Conservation (phyloP, 2,113 vertebrate genomes). For the Eonycteris spelaea region DNA sequence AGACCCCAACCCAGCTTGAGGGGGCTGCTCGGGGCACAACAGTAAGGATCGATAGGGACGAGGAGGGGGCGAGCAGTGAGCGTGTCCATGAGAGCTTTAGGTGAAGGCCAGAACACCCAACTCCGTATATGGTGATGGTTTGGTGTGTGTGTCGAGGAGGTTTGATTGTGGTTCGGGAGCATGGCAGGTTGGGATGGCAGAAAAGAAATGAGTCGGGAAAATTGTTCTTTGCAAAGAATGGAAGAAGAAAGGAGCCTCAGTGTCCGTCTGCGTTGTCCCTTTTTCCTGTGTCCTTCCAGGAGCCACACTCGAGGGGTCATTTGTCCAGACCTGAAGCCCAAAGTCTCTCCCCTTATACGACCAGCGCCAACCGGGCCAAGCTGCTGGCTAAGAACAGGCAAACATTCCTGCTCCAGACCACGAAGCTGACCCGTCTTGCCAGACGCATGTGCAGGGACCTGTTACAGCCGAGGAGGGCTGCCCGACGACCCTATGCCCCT, state of each 20-base stretch:
- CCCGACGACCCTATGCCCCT: conserved; percentile 93
- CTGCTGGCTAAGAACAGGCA: conserved; percentile 95
- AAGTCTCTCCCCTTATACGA: conserved; percentile 92
- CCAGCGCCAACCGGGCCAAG: conserved; percentile 92
- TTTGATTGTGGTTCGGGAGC: neutral
- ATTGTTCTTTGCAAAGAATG: neutral
- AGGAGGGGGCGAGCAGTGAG: neutral
- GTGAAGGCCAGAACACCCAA: neutral
- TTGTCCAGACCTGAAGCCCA: conserved; percentile 93
- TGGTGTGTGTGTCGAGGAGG: too few species aligned
- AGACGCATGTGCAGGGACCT: conserved; percentile 93
- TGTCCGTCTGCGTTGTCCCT: neutral
- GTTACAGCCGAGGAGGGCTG: conserved; percentile 91
- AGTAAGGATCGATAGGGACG: conserved; percentile 77
- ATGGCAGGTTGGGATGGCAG: neutral
- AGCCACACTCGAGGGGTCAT: conserved; percentile 87
- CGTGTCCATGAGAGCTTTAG: neutral
- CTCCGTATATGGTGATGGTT: neutral
- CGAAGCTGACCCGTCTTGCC: conserved; percentile 93
- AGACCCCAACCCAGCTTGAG: conserved; percentile 95
- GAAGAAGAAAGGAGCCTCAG: neutral
- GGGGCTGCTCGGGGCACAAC: conserved; percentile 89
- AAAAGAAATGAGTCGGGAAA: neutral
- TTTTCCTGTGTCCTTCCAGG: conserved; percentile 74
- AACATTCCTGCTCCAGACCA: conserved; percentile 95